Evolutionary conservation across 1,140 invertebrate species (phyloP).

Genomic region (Cryptotermes secundus): DNA sequence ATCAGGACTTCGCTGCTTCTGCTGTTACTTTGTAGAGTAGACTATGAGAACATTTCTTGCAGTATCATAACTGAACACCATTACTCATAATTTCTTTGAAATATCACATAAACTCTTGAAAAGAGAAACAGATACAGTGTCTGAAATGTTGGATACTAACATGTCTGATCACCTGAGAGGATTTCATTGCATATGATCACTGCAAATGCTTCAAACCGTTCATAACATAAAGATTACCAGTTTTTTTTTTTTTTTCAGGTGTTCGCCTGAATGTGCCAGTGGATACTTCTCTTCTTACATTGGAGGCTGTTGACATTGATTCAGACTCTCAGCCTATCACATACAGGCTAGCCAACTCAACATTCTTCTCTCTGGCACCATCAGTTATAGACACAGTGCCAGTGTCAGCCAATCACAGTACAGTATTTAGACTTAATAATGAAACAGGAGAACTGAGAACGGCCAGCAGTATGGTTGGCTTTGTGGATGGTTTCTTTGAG

Average conservation of each 20-base stretch:
- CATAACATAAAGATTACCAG: too few species aligned
- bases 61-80: too few species aligned
- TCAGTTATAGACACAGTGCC: slow-evolving; percentile 53
- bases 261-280: slow-evolving; percentile 74
- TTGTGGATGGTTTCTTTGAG: slow-evolving; percentile 69
- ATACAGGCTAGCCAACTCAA: slow-evolving; percentile 63
- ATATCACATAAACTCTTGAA: too few species aligned
- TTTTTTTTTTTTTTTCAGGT: slow-evolving; percentile 44
- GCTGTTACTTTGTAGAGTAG: too few species aligned
- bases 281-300: slow-evolving; percentile 65
- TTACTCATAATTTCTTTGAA: too few species aligned
- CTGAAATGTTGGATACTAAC: too few species aligned
- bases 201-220: too few species aligned
- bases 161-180: too few species aligned
- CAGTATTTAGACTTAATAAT: slow-evolving; percentile 59
- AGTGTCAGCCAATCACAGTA: slow-evolving; percentile 46
- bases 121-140: too few species aligned
- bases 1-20: too few species aligned
- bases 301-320: slow-evolving; percentile 68
- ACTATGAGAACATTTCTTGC: too few species aligned
- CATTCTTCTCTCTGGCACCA: slow-evolving; percentile 59
- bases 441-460: slow-evolving; percentile 68
- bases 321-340: slow-evolving; percentile 62
- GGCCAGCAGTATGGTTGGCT: slow-evolving; percentile 64
- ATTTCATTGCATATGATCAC: too few species aligned